A percentile compares a stretch with the other conserved stretches of the same genome.
These are phyloP conservation scores for Apaloderma vittatum DNA, from an alignment of 2,113 vertebrate genomes.

Conservation along the genomic window DNA sequence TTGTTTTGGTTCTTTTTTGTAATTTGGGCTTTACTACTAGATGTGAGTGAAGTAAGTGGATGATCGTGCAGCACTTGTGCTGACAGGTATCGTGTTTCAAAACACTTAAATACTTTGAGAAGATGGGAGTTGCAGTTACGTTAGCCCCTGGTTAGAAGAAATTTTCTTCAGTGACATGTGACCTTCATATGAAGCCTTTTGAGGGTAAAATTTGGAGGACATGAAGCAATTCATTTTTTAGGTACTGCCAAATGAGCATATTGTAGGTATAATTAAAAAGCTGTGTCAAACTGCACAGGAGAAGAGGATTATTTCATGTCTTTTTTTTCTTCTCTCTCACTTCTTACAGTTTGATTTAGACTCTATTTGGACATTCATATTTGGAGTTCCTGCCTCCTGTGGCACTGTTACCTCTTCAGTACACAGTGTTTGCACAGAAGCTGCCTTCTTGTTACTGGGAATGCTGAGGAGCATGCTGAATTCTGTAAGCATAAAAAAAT, in stretches of 20 bases:
- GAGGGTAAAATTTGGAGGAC: neutral
- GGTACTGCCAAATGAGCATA: neutral
- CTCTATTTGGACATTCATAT: slow-evolving; percentile 98
- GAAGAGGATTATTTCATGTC: neutral
- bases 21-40: neutral
- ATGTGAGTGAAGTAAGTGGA: neutral
- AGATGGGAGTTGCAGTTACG: neutral
- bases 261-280: neutral
- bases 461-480: slow-evolving; percentile 99
- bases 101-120: neutral
- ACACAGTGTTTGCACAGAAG: slow-evolving; percentile 93
- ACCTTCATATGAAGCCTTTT: neutral
- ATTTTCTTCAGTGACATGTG: neutral
- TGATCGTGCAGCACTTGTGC: neutral
- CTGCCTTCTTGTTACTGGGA: slow-evolving; percentile 92
- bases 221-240: neutral
- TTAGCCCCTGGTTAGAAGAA: neutral
- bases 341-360: slow-evolving; percentile 93
- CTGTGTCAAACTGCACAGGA: neutral
- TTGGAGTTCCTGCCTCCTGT: slow-evolving; percentile 94
- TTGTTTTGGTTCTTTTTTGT: neutral
- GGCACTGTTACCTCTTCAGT: slow-evolving; percentile 90
- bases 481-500: slow-evolving; percentile 83
- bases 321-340: neutral
- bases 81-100: neutral